These are phyloP conservation scores for Apistogramma diplotaenia DNA, from an alignment of 2,113 vertebrate genomes.

Conservation along the genomic window DNA sequence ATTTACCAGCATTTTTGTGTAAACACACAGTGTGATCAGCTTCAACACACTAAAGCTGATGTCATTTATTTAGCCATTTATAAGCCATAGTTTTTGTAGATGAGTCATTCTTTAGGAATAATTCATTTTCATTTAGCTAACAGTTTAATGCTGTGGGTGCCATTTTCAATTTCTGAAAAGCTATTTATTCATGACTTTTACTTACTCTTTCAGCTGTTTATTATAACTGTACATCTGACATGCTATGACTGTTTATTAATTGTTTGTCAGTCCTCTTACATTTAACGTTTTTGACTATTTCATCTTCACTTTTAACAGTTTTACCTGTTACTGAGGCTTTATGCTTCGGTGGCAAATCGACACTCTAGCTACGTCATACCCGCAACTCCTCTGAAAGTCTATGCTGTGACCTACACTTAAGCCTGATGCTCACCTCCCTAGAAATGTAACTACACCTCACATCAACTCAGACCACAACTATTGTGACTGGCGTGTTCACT, in stretches of 20 bases:
- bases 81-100: not conserved
- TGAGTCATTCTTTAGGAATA: not conserved
- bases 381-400: too few relatives aligned
- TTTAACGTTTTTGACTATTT: not conserved
- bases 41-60: not conserved
- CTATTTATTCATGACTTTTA: not conserved
- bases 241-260: not conserved
- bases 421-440: too few relatives aligned
- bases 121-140: not conserved
- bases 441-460: too few relatives aligned
- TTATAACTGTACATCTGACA: too few relatives aligned
- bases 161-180: not conserved
- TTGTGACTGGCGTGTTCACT: too few relatives aligned
- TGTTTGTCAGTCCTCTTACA: not conserved
- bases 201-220: too few relatives aligned
- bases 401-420: too few relatives aligned
- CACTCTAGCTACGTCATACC: too few relatives aligned
- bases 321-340: too few relatives aligned
- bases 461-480: too few relatives aligned
- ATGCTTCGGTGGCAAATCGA: too few relatives aligned
- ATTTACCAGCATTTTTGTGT: not conserved
- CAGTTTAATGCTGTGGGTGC: not conserved
- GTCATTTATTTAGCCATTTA: not conserved
- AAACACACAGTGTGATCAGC: not conserved
- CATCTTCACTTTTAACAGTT: not conserved